These are phyloP conservation scores for Carposina sasakii DNA, from an alignment of 1,140 invertebrate species.

Conservation along the genomic window DNA sequence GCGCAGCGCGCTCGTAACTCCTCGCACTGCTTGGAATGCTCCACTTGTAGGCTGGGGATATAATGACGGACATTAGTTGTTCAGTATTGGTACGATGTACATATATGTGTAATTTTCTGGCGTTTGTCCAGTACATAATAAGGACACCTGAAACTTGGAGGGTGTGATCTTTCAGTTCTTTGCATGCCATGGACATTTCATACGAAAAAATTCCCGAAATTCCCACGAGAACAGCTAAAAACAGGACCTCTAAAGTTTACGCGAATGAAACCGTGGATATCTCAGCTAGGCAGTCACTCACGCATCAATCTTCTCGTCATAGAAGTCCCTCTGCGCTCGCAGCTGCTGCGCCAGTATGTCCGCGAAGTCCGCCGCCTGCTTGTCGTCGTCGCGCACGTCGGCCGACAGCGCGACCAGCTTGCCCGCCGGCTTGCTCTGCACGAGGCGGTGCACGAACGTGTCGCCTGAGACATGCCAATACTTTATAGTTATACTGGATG, in stretches of 20 bases:
- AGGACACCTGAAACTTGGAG: too few relatives aligned
- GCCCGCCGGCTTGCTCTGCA: slow-evolving; percentile 98
- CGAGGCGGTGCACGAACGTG: slow-evolving; percentile 97
- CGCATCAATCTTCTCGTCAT: slow-evolving; percentile 86
- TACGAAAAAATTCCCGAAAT: too few relatives aligned
- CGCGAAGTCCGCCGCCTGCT: slow-evolving; percentile 96
- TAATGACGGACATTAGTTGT: not conserved
- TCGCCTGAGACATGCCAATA: slow-evolving; percentile 74
- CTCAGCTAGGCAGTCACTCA: too few relatives aligned
- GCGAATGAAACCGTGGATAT: too few relatives aligned
- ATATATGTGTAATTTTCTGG: too few relatives aligned
- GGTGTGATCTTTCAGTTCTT: too few relatives aligned
- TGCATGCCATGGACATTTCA: too few relatives aligned
- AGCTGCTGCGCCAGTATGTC: slow-evolving; percentile 97
- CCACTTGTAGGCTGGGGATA: slow-evolving; percentile 58
- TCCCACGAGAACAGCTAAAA: too few relatives aligned
- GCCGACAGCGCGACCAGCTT: slow-evolving; percentile 91
- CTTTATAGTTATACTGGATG: too few relatives aligned
- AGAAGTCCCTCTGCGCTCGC: slow-evolving; percentile 94
- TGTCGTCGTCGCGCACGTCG: slow-evolving; percentile 82
- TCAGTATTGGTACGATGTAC: not conserved
- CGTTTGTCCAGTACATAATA: too few relatives aligned
- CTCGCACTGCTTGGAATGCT: slow-evolving; percentile 53
- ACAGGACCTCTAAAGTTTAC: too few relatives aligned
- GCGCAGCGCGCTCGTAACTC: slow-evolving; percentile 50